These are phyloP conservation scores for Platanista minor DNA, from an alignment of 2,113 vertebrate species.

Conservation along the genomic window DNA sequence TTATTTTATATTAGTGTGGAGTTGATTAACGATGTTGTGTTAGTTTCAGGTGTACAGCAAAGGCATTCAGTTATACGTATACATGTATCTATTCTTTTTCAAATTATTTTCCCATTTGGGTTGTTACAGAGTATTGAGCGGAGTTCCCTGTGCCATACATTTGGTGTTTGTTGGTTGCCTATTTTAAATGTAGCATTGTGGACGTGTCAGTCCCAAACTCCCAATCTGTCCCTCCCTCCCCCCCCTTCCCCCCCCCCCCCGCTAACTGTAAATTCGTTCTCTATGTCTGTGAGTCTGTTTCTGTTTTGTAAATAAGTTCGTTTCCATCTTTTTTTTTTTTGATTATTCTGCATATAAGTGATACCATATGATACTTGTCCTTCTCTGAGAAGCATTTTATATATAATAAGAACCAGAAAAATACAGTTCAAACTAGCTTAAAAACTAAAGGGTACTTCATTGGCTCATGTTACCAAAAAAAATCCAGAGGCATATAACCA, in stretches of 20 bases:
- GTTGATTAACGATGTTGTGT: neutral
- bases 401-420: neutral
- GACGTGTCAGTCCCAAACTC: no score
- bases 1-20: neutral
- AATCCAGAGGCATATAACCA: neutral
- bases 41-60: neutral
- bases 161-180: no score
- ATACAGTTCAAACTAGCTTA: neutral
- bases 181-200: no score
- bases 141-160: no score
- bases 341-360: neutral
- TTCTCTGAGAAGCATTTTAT: neutral
- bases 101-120: neutral
- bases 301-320: neutral
- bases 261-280: no score
- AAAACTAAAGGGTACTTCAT: neutral
- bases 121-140: no score
- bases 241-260: accelerated
- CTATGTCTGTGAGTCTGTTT: neutral
- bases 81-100: neutral
- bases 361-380: neutral
- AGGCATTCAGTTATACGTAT: neutral
- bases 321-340: neutral
- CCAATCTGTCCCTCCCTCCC: no score
- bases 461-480: neutral